phyloP scores from a whole-genome alignment of 1,140 invertebrate species.

The Hyles vespertilio region DNA sequence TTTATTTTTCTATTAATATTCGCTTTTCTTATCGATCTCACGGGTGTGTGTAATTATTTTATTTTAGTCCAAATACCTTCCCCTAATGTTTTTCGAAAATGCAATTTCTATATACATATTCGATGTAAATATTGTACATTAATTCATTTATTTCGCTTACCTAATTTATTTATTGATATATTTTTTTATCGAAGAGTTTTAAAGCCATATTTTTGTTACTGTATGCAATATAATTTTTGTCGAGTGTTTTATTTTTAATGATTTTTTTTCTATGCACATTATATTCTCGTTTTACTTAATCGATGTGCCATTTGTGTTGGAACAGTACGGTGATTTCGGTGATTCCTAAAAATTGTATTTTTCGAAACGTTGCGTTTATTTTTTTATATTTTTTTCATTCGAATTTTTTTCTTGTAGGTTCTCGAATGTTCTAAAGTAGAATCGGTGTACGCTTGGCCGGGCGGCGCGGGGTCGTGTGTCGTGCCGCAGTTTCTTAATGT shows the following conservation, averaged over 20 bases:
- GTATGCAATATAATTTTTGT: conserved; percentile 39
- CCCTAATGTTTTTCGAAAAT: conserved; percentile 47
- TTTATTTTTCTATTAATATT: conserved; percentile 51
- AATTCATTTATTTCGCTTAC: conserved; percentile 43
- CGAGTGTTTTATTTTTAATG: conserved; percentile 38
- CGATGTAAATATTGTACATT: conserved; percentile 75
- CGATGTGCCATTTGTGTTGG: conserved; percentile 52
- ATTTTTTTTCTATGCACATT: conserved; percentile 32
- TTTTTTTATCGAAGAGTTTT: conserved; percentile 58
- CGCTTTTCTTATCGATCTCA: conserved; percentile 52
- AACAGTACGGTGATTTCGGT: conserved; percentile 41
- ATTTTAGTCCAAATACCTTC: conserved; percentile 21
- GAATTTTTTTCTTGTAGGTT: conserved; percentile 58
- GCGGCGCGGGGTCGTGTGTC: conserved; percentile 32
- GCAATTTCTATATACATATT: conserved; percentile 64
- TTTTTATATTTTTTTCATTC: conserved; percentile 36
- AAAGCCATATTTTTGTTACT: conserved; percentile 68
- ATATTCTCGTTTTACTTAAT: conserved; percentile 20
- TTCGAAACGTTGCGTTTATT: conserved; percentile 21
- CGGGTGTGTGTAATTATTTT: conserved; percentile 22
- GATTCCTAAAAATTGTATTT: conserved; percentile 41
- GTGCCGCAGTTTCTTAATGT: conserved; percentile 13
- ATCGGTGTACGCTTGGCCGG: conserved; percentile 67
- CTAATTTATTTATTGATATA: conserved; percentile 70
- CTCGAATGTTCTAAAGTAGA: conserved; percentile 68